Conservation (phyloP, 2,888 invertebrate species). For the Hirtodrosophila trivittata region DNA sequence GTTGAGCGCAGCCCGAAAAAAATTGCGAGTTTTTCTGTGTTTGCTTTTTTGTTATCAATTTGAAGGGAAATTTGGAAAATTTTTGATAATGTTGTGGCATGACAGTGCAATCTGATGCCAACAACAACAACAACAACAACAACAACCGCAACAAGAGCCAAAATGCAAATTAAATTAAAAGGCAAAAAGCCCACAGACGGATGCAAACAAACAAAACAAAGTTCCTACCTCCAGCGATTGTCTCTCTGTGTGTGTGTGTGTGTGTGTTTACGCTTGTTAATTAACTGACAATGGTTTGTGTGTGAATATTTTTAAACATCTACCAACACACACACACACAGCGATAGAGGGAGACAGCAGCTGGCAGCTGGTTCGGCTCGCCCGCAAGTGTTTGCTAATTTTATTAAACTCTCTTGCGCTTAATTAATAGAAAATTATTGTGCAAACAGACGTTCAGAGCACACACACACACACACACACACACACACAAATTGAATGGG, state of each 20-base stretch:
- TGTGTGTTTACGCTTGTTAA: slow-evolving; percentile 64
- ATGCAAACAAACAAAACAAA: slow-evolving; percentile 43
- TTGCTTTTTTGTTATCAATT: neutral
- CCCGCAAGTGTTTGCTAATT: slow-evolving; percentile 75
- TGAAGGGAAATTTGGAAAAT: neutral
- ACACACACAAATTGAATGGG: neutral
- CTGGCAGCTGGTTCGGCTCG: slow-evolving; percentile 29
- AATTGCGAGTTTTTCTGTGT: neutral
- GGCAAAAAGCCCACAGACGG: slow-evolving; percentile 11
- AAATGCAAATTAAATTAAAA: slow-evolving; percentile 68
- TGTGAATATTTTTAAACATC: slow-evolving; percentile 54
- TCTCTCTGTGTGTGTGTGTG: slow-evolving; percentile 2
- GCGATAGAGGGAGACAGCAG: slow-evolving; percentile 13
- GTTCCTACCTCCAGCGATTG: slow-evolving; percentile 2
- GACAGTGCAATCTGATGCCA: slow-evolving; percentile 2
- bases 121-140: slow-evolving; percentile 4
- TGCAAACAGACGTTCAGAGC: slow-evolving; percentile 60
- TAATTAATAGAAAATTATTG: slow-evolving; percentile 79
- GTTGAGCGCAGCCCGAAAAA: neutral
- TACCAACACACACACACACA: slow-evolving; percentile 26
- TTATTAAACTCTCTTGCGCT: slow-evolving; percentile 75
- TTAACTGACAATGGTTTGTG: slow-evolving; percentile 66
- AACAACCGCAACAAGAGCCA: slow-evolving; percentile 8
- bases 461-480: slow-evolving; percentile 27
- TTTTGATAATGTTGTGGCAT: neutral